Conservation (phyloP, 2,888 invertebrate species). For the Drosophila cognata region DNA sequence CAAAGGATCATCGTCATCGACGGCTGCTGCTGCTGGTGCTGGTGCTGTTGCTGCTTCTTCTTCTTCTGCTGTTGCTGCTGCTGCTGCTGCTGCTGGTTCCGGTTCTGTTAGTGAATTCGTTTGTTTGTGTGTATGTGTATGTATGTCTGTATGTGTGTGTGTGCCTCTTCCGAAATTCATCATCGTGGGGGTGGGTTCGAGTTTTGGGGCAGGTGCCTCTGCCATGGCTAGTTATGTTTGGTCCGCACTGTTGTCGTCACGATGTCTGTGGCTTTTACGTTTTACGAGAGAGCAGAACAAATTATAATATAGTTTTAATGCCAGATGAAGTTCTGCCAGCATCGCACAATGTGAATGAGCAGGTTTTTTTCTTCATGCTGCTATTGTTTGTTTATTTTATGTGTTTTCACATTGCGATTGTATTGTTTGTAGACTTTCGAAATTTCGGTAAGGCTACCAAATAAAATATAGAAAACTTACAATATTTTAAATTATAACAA, state of each 20-base stretch:
- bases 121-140: not conserved
- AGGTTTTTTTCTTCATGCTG: not conserved
- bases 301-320: conserved; percentile 46
- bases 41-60: not conserved
- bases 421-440: conserved; percentile 8
- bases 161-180: conserved; percentile 35
- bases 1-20: conserved; percentile 69
- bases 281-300: conserved; percentile 57
- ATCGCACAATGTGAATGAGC: conserved; percentile 23
- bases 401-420: not conserved
- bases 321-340: conserved; percentile 36
- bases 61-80: conserved; percentile 6
- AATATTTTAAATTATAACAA: no score
- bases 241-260: conserved; percentile 67
- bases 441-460: not conserved
- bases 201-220: conserved; percentile 24
- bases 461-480: not conserved
- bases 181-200: conserved; percentile 9
- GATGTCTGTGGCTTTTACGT: conserved; percentile 71
- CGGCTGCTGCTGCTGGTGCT: conserved; percentile 20
- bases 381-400: not conserved
- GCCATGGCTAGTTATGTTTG: conserved; percentile 17
- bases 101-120: conserved; percentile 19
- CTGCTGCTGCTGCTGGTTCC: conserved; percentile 12
- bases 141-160: conserved; percentile 5